phyloP scores from a whole-genome alignment of 2,888 invertebrate genomes.

The Spisula solida region DNA sequence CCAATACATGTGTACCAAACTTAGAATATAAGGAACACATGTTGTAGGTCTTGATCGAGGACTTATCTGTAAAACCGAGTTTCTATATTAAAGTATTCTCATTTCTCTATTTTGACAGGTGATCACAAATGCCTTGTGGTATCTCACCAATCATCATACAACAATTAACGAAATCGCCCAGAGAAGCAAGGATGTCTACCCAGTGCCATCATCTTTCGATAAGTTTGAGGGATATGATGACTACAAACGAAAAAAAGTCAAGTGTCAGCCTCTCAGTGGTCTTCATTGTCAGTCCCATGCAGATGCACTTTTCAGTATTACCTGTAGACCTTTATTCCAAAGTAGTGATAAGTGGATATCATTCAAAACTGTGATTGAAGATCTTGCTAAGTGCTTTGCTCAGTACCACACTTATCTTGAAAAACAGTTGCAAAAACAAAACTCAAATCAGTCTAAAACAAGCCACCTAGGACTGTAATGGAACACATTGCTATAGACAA shows the following conservation, averaged over 20 bases:
- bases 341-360: conserved; percentile 33
- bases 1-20: too few species aligned
- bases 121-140: too few species aligned
- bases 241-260: neutral
- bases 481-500: conserved; percentile 43
- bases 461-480: conserved; percentile 51
- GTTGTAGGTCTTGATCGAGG: too few species aligned
- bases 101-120: too few species aligned
- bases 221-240: conserved; percentile 30
- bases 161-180: neutral
- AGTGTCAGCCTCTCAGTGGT: neutral
- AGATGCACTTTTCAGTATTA: neutral
- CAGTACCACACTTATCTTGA: conserved; percentile 43
- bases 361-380: conserved; percentile 28
- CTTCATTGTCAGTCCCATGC: too few species aligned
- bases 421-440: neutral
- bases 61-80: too few species aligned
- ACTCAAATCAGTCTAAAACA: conserved; percentile 20
- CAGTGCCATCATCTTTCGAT: conserved; percentile 29
- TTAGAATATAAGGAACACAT: too few species aligned
- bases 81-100: too few species aligned
- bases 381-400: conserved; percentile 47
- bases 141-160: neutral
- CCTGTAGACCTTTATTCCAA: conserved; percentile 8
- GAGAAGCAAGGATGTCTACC: neutral